Base-by-base conservation (phyloP, 2,797 vertebrate genomes). In the Scolopax rusticola region DNA sequence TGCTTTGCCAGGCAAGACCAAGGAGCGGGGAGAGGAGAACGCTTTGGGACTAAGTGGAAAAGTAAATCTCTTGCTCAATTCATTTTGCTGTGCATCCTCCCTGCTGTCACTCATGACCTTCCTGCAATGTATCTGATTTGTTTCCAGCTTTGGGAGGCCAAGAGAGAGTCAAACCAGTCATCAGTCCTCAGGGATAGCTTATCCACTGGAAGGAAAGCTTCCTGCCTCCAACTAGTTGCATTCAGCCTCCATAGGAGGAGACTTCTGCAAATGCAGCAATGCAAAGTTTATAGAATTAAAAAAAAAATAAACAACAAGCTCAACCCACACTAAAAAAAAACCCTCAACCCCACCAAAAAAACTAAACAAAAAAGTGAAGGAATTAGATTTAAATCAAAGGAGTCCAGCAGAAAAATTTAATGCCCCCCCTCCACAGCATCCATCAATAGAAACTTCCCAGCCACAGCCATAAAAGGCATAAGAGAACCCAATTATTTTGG, bases 91-190 rank as follows among this genome's bases (percentile, higher is more conserved):
- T 2, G 1, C 75, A 24, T 17, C 47, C 74, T 80, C 51, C 28
- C 68, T 48, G 30, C 61, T 12, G 4, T 53, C 60, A 20, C 12
- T 25, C 28, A 0, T 12, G 17, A 50, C 19, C 67, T 69, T 68
- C 36, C 75, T 67, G 48, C 19, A 56, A 38, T 87, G 38, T 27
- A 25, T 88, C 21, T 38, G 18, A 6, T 63, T 90, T 32, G 12
- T 64, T 82, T 67, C 36, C 70, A 81, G 54, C 41, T 86, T 93
- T 12, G 36, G 54, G 77, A 87, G 32, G 54, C 69, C 51, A 27
- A 90, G 71, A 67, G 45, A 32, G 65, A 50, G 50, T 6, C 51
- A 90, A 90, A 78, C n/a, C 8, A 5, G 19, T 53, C 14, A 0
- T 33, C 41, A 47, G 50, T 28, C 67, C 43, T 69, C 27, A 28